phyloP scores from a whole-genome alignment of 2,888 invertebrate genomes.

The Minunthozetes semirufus region DNA sequence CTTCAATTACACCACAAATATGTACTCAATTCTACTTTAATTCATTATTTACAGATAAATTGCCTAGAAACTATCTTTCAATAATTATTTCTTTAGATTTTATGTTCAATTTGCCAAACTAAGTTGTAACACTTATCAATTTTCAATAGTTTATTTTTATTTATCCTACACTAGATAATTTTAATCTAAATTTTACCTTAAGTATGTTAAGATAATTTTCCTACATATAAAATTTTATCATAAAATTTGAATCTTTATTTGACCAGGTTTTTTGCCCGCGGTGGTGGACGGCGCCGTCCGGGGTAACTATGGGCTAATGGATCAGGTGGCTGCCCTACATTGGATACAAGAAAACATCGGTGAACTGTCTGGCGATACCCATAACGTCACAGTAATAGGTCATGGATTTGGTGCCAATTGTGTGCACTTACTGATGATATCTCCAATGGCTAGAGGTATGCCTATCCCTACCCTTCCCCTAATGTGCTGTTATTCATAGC shows the following conservation, averaged over 20 bases:
- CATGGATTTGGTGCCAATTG: constrained; percentile 96
- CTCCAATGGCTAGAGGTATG: constrained; percentile 86
- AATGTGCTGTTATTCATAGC: too few species aligned
- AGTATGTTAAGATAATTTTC: neutral
- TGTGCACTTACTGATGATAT: constrained; percentile 94
- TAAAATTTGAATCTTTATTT: neutral
- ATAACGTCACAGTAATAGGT: constrained; percentile 85
- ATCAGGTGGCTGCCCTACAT: constrained; percentile 90
- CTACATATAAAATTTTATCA: neutral
- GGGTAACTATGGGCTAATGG: constrained; percentile 91
- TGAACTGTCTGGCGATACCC: constrained; percentile 88
- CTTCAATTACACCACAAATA: too few species aligned
- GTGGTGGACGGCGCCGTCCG: constrained; percentile 42
- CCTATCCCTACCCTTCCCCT: neutral
- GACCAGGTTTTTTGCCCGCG: constrained; percentile 35
- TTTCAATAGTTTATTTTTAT: too few species aligned
- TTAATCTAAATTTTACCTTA: too few species aligned
- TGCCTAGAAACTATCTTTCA: too few species aligned
- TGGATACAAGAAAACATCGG: constrained; percentile 96
- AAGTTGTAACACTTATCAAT: too few species aligned
- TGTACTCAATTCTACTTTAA: too few species aligned
- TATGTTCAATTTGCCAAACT: too few species aligned
- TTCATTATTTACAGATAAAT: too few species aligned
- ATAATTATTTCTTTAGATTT: too few species aligned
- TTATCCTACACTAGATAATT: too few species aligned